Evolutionary conservation across 1,140 invertebrate genomes (phyloP), one percentile per base, ranked within the genome.

Genomic region (Cyclina sinensis): DNA sequence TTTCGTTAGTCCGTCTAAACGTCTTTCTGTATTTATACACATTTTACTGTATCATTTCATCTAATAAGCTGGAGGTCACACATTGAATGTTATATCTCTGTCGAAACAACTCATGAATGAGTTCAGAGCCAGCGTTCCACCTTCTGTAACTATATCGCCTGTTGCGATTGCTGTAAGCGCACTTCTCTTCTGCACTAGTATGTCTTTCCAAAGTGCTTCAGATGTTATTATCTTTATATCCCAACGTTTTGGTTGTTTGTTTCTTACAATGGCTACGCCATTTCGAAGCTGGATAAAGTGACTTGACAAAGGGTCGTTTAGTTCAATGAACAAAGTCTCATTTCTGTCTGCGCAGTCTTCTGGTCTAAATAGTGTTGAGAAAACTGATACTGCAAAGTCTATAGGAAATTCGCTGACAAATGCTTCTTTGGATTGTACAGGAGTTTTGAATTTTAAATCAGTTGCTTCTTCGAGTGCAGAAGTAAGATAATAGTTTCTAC

Each of bases 401-500:
- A 93, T 82, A 35, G 92, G 91, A n/a, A 89, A 51, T 39, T 57
- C 35, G 35, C 70, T 81, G 0, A 93, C 90, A 27, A 68, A 73
- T 7, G 27, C 80, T 54, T 74, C 74, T 86, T 79, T 86, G 7
- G 48, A 59, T 7, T 74, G 48, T 39, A 51, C 43, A 27, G 81
- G 43, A 18, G 68, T 0, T 35, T 81, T 70, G 18, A 89, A 54
- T 70, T 82, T 86, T 0, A 93, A 37, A 65, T 86, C 84, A 32
- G 90, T 81, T 9, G 89, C 84, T 51, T 90, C 87, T 81, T 94
- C 93, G 24, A 93, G 82, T 14, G 92, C 92, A 18, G 82, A 73
- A 0, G 92, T 93, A 11, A 93, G 46, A 74, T 92, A 94, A 84
- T 93, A 94, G 89, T 94, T 92, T 51, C 92, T 57, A 4, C 92